phyloP scores from a whole-genome alignment of 2,888 invertebrate genomes.

The Hemithea aestivaria region DNA sequence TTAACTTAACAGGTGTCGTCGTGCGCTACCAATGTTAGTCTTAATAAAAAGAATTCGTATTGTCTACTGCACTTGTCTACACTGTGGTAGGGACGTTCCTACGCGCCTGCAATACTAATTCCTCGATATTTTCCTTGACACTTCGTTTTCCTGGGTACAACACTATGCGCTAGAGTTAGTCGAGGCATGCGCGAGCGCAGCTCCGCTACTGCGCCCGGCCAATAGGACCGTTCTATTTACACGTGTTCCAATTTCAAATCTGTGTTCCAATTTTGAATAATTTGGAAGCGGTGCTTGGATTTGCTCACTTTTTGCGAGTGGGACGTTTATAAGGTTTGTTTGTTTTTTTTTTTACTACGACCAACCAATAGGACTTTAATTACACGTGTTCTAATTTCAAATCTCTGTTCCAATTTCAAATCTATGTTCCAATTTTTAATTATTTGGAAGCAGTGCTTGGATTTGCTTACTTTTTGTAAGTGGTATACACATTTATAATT shows the following conservation, averaged over 20 bases:
- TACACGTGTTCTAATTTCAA: constrained; percentile 2
- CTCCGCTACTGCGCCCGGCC: constrained; percentile 29
- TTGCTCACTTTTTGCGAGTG: not conserved
- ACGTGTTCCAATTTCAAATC: constrained; percentile 40
- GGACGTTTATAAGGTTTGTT: too few species aligned
- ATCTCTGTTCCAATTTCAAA: not conserved
- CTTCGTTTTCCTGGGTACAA: constrained; percentile 54
- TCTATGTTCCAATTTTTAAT: not conserved
- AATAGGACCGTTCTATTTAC: constrained; percentile 17
- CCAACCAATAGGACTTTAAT: too few species aligned
- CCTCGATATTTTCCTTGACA: constrained; percentile 35
- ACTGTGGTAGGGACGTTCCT: constrained; percentile 29
- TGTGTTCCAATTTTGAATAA: constrained; percentile 18
- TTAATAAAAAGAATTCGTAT: too few species aligned
- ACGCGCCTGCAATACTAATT: constrained; percentile 55
- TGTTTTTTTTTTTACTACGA: too few species aligned
- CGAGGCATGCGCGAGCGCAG: constrained; percentile 48
- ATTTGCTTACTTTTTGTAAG: too few species aligned
- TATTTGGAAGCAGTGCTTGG: too few species aligned
- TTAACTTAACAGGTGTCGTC: too few species aligned
- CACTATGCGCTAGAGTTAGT: constrained; percentile 55
- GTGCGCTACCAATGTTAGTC: too few species aligned
- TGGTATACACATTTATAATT: too few species aligned
- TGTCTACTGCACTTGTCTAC: constrained; percentile 2
- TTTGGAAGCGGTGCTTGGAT: not conserved